These are phyloP conservation scores for Telenomus remus DNA, from an alignment of 1,140 invertebrate genomes.

Conservation along the genomic window DNA sequence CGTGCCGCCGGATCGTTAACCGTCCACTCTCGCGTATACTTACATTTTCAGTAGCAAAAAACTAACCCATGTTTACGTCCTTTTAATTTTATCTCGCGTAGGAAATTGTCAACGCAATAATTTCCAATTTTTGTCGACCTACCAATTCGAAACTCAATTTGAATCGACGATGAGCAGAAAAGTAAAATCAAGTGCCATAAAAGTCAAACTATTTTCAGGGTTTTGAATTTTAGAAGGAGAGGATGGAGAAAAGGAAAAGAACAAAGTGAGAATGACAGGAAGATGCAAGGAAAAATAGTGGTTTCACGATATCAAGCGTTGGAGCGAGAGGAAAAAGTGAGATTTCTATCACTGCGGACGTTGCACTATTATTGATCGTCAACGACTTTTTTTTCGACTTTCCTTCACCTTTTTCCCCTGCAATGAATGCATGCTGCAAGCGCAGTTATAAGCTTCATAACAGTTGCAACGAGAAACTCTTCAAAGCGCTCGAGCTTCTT, in stretches of 20 bases:
- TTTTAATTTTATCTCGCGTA: too few species aligned
- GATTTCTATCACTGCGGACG: constrained; percentile 56
- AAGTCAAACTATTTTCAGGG: too few species aligned
- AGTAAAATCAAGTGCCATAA: too few species aligned
- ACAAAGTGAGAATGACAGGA: constrained; percentile 33
- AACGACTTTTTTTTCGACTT: constrained; percentile 46
- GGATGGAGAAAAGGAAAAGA: constrained; percentile 19
- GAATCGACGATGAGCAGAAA: constrained; percentile 25
- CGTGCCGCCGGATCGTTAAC: constrained; percentile 19
- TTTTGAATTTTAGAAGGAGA: too few species aligned
- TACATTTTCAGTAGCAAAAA: background rate
- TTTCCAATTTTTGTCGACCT: too few species aligned
- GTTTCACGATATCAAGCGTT: constrained; percentile 27
- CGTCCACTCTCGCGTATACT: background rate
- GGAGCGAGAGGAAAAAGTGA: constrained; percentile 29
- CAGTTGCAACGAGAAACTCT: constrained; percentile 45
- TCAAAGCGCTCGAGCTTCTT: constrained; percentile 32
- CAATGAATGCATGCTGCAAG: constrained; percentile 34
- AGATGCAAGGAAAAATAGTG: constrained; percentile 33
- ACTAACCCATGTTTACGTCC: background rate
- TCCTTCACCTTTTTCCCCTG: constrained; percentile 38
- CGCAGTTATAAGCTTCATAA: constrained; percentile 52
- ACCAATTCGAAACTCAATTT: constrained; percentile 7
- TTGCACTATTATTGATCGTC: constrained; percentile 61
- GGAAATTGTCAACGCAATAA: too few species aligned